Evolutionary conservation across 2,888 invertebrate species (phyloP).

Genomic region (Hymenopus coronatus): DNA sequence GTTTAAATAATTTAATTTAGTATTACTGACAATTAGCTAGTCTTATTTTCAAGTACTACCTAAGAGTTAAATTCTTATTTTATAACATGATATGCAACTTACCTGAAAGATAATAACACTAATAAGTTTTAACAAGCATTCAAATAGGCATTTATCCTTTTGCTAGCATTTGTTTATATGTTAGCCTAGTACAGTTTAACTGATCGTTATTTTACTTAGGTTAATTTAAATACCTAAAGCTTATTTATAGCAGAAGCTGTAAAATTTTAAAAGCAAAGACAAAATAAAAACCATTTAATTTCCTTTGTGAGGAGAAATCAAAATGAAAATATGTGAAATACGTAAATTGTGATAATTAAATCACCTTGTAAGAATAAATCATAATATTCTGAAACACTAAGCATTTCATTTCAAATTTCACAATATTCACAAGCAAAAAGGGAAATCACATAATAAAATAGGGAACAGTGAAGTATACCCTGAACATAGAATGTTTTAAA

Average conservation of each 20-base stretch:
- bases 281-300: background rate
- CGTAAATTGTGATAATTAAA: no score
- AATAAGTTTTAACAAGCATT: background rate
- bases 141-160: background rate
- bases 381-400: no score
- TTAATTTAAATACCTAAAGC: background rate
- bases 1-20: no score
- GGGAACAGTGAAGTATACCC: background rate
- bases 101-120: background rate
- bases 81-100: background rate
- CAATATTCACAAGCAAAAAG: no score
- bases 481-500: background rate
- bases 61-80: no score
- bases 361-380: no score
- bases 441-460: no score
- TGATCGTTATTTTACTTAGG: background rate
- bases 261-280: background rate
- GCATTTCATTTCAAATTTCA: no score
- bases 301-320: background rate
- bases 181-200: background rate
- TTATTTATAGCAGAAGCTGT: background rate
- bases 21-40: no score
- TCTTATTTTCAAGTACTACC: no score
- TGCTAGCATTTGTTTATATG: background rate
- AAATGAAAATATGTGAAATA: no score